These are phyloP conservation scores for Anguilla marmorata DNA, from an alignment of 2,797 vertebrate genomes.

Conservation along the genomic window DNA sequence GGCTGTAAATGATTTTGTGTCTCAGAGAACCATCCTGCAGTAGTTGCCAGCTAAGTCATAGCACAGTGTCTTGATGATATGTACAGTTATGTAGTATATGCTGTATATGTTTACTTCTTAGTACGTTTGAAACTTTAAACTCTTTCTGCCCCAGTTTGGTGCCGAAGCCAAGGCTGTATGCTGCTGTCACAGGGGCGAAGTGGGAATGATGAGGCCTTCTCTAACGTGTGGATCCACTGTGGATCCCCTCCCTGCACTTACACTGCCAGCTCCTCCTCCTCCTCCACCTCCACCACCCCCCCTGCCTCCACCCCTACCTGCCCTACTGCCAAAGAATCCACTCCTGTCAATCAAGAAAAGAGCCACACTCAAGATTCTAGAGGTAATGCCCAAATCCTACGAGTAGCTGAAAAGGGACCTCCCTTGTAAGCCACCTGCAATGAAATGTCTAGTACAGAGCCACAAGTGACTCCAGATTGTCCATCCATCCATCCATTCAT, in stretches of 20 bases:
- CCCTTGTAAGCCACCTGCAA: neutral
- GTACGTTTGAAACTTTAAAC: neutral
- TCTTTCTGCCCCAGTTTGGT: slow-evolving; percentile 23
- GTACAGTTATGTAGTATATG: neutral
- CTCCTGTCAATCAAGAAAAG: slow-evolving; percentile 56
- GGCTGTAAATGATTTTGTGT: neutral
- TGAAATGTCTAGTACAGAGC: neutral
- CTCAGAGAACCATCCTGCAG: neutral
- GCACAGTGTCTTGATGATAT: neutral
- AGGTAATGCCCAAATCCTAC: slow-evolving; percentile 58
- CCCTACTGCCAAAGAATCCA: slow-evolving; percentile 49
- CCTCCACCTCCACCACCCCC: slow-evolving; percentile 42
- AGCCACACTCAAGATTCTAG: slow-evolving; percentile 45
- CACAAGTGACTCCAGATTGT: neutral
- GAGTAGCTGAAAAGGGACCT: accelerated
- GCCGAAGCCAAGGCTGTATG: slow-evolving; percentile 14
- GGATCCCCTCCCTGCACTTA: neutral
- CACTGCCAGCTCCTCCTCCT: slow-evolving; percentile 29
- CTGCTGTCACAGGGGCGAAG: slow-evolving; percentile 46
- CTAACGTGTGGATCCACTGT: slow-evolving; percentile 19
- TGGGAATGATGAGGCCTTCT: neutral
- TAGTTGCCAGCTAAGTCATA: neutral
- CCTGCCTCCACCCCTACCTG: slow-evolving; percentile 35
- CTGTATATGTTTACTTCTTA: neutral
- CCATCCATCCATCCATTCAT: neutral